These are phyloP conservation scores for Plectrocnemia conspersa DNA, from an alignment of 1,140 invertebrate genomes.

Conservation along the genomic window DNA sequence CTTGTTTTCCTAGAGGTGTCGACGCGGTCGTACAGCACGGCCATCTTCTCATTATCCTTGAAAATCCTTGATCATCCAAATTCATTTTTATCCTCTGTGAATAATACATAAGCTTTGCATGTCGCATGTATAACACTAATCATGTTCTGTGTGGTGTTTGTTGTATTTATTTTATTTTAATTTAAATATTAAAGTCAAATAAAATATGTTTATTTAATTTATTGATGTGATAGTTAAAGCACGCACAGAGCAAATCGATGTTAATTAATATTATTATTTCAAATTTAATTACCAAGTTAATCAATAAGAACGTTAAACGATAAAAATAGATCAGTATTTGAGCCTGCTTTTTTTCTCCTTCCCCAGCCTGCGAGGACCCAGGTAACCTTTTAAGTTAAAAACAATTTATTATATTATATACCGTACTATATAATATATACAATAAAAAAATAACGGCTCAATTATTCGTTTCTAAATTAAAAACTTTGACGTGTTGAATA, in stretches of 20 bases:
- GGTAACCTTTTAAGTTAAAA: constrained; percentile 26
- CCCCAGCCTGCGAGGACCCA: constrained; percentile 35
- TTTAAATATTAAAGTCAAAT: no score
- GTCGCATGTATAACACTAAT: constrained; percentile 27
- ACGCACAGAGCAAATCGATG: background rate
- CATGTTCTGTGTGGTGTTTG: constrained; percentile 21
- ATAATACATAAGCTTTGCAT: constrained; percentile 24
- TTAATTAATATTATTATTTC: constrained; percentile 6
- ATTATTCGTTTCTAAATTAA: no score
- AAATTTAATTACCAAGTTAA: no score
- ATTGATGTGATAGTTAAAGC: background rate
- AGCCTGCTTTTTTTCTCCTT: constrained; percentile 37
- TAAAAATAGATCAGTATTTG: constrained; percentile 31
- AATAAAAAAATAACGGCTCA: no score
- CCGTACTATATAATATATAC: no score
- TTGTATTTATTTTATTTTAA: constrained; percentile 8
- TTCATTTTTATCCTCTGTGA: background rate
- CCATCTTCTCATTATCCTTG: constrained; percentile 13
- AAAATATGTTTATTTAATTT: constrained; percentile 19
- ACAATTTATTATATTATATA: constrained; percentile 1
- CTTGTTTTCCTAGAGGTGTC: constrained; percentile 33
- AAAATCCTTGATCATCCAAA: constrained; percentile 1
- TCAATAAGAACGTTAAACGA: constrained; percentile 25
- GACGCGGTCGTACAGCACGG: constrained; percentile 34
- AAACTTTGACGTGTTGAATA: no score